Evolutionary conservation across 2,797 vertebrate genomes (phyloP), one percentile per base, ranked within the genome.

Genomic region (Cuculus canorus): DNA sequence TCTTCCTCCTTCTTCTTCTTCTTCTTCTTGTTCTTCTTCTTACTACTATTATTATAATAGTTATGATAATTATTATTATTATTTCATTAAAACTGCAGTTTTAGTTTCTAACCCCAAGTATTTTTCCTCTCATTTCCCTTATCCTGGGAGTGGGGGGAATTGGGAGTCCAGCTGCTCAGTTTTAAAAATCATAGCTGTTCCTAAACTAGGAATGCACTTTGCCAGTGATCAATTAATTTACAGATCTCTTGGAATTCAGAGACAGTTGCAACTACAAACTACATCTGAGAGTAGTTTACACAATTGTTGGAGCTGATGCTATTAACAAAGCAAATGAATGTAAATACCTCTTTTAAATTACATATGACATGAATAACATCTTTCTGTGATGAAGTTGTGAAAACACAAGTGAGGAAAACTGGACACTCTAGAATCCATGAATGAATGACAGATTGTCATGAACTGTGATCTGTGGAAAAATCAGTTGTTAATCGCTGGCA

Each of bases 321-420:
- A 72, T 70, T 63, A 80, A 92, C 57, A 80, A 57, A 80, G 35
- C 27, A 89, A 50, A 64, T 22, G 4, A 65, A 79, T 37, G 71
- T 19, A 66, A 79, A 54, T 48, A 84, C 69, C 39, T 76, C 56
- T 89, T 92, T 92, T 41, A 86, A 52, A 77, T 76, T 63, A 93
- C 30, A 57, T 25, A 69, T 35, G 82, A 66, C 65, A 84, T 81
- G 52, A 59, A 87, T 86, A 57, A 54, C 41, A 47, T 57, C 86
- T 93, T 70, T 96, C 79, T 37, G 61, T 75, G 77, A 94, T 79
- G 64, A 88, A 92, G 91, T 79, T 33, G 47, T 90, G 69, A 93
- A 92, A 73, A 59, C 8, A 35, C 30, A 30, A 83, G 52, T 68
- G 83, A 86, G 71, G 54, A 70, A 79, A 75, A 71, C 43, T 30